Evolutionary conservation across 2,888 invertebrate genomes (phyloP), one percentile per base, ranked within the genome.

Genomic region (Dinocampus coccinellae): DNA sequence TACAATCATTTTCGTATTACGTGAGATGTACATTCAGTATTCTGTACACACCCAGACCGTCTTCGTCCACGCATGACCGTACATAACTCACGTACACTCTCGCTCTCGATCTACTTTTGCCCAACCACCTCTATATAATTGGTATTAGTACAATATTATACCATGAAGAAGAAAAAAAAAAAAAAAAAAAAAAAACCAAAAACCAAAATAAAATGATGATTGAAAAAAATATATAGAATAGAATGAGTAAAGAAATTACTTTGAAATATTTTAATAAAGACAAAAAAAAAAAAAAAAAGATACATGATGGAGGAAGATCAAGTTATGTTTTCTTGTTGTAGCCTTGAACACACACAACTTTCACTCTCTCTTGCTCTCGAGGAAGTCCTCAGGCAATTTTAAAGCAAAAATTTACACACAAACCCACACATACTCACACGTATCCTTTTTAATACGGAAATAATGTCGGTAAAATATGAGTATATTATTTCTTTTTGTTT

Each of bases 311-410:
- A 60, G 60, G 65, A 65, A 63, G 62, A 68, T 62, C 63, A 34
- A 55, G 62, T 55, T 52, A 47, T 26, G 9, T 62, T 55, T 11
- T 53, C 53, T 20, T 34, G 33, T 16, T 55, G 39, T 67, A 72
- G 72, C 72, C 72, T 72, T 72, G 72, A 72, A 62, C 13, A n/a
- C 11, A 53, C 26, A 60, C n/a, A 67, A 72, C 72, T 72, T 72
- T 72, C 72, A 68, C 72, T 72, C 55, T 65, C 66, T 39, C 53
- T 34, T 36, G 16, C 53, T 71, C 66, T 61, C 61, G 53, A 71
- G 71, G 71, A 71, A 71, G 71, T 71, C 67, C 42, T 33, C 39
- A 24, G 71, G 66, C 70, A 6, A 62, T 66, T 60, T 53, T 36
- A 9, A 33, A 36, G n/a, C n/a, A n/a, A n/a, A n/a, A n/a, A n/a